These are phyloP conservation scores for Danaus melanippus DNA, from an alignment of 1,140 invertebrate genomes.

Conservation along the genomic window DNA sequence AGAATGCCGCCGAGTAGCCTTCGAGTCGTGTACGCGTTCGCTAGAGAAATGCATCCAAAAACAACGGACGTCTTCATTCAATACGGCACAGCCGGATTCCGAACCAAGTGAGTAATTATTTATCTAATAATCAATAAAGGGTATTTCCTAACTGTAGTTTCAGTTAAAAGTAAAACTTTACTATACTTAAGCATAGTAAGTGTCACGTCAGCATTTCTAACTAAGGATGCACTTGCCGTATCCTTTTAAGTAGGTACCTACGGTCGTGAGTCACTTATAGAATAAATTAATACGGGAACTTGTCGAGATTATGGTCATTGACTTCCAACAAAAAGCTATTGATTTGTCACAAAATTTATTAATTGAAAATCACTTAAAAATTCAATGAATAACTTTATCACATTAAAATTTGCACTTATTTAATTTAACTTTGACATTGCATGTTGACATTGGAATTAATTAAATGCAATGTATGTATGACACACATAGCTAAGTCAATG, in stretches of 20 bases:
- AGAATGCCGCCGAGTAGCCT: conserved; percentile 69
- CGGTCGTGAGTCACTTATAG: conserved; percentile 51
- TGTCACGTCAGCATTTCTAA: conserved; percentile 55
- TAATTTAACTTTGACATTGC: conserved; percentile 2
- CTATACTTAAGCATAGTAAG: conserved; percentile 5
- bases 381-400: too few relatives aligned
- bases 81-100: conserved; percentile 81
- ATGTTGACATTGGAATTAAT: conserved; percentile 37
- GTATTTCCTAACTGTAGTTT: conserved; percentile 12
- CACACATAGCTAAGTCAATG: too few relatives aligned
- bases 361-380: too few relatives aligned
- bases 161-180: background rate
- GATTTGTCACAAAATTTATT: too few relatives aligned
- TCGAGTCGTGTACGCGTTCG: conserved; percentile 79
- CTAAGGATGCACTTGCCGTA: conserved; percentile 24
- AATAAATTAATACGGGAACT: conserved; percentile 62
- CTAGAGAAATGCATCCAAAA: conserved; percentile 82
- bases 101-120: conserved; percentile 75
- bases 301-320: conserved; percentile 50
- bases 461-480: conserved; percentile 1
- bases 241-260: conserved; percentile 31
- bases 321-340: conserved; percentile 24
- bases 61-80: conserved; percentile 74
- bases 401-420: too few relatives aligned
- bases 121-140: conserved; percentile 15